A percentile compares a stretch with the other conserved stretches of the same genome.
These are phyloP conservation scores for Papilio protenor DNA, from an alignment of 2,888 invertebrate species.

Conservation along the genomic window DNA sequence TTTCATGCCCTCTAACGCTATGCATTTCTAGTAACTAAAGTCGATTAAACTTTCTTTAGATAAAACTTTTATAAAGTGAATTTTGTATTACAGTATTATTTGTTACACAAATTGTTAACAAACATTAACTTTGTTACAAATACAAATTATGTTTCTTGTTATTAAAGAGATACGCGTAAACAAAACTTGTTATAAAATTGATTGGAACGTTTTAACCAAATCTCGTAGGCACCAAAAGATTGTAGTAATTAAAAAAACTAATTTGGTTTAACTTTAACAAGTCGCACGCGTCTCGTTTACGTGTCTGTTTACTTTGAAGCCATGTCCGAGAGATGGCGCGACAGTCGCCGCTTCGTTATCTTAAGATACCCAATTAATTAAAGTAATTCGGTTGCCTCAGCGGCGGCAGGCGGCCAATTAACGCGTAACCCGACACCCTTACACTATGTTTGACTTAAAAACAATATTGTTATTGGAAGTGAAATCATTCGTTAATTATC, in stretches of 20 bases:
- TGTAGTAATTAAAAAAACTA: background rate
- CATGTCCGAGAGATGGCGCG: constrained; percentile 17
- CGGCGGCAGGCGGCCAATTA: constrained; percentile 26
- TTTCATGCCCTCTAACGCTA: constrained; percentile 68
- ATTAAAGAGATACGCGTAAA: too few species aligned
- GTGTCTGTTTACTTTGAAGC: constrained; percentile 6
- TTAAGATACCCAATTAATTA: constrained; percentile 38
- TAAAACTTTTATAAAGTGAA: background rate
- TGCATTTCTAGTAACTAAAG: constrained; percentile 59
- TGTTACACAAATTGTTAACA: background rate
- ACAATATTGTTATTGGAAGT: constrained; percentile 6
- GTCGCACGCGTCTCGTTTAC: background rate
- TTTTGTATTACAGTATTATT: background rate
- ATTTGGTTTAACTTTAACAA: background rate
- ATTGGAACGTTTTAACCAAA: background rate
- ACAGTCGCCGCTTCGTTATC: constrained; percentile 40
- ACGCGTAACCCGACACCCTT: constrained; percentile 16
- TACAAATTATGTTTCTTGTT: too few species aligned
- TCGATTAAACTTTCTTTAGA: constrained; percentile 27
- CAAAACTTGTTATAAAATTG: background rate
- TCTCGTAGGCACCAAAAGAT: background rate
- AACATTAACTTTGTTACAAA: background rate
- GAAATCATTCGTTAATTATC: background rate
- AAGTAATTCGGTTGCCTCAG: constrained; percentile 26
- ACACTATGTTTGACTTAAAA: constrained; percentile 4